These are phyloP conservation scores for Hybos culiciformis DNA, from an alignment of 2,888 invertebrate species.

Conservation along the genomic window DNA sequence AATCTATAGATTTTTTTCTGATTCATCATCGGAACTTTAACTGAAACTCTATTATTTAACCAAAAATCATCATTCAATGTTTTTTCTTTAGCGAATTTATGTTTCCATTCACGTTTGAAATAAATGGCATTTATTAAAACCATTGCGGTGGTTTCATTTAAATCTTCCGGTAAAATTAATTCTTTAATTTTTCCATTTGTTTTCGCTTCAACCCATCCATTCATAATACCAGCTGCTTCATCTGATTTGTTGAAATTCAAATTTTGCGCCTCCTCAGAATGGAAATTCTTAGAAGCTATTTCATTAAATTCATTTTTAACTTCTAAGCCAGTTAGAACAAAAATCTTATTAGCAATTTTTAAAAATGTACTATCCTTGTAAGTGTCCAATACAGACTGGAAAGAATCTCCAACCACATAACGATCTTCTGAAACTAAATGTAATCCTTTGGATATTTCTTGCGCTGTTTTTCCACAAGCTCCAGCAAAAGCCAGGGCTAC, in stretches of 20 bases:
- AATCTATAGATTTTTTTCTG: constrained; percentile 35
- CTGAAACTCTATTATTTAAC: constrained; percentile 36
- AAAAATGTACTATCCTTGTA: too few relatives aligned
- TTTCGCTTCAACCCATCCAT: constrained; percentile 59
- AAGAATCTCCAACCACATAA: too few relatives aligned
- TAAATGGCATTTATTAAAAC: constrained; percentile 69
- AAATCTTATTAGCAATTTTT: constrained; percentile 61
- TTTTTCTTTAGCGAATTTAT: constrained; percentile 41
- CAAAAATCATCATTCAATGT: constrained; percentile 54
- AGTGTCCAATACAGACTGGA: too few relatives aligned
- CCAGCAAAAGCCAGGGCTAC: too few relatives aligned
- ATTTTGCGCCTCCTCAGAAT: constrained; percentile 44
- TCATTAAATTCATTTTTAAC: constrained; percentile 40
- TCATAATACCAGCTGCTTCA: constrained; percentile 45
- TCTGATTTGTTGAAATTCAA: constrained; percentile 42
- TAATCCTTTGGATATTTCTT: too few relatives aligned
- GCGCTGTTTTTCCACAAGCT: too few relatives aligned
- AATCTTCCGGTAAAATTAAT: constrained; percentile 45
- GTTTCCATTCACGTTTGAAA: constrained; percentile 63
- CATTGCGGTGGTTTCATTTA: constrained; percentile 42
- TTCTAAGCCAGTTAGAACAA: constrained; percentile 40
- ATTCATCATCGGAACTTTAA: constrained; percentile 55
- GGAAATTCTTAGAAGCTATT: constrained; percentile 44
- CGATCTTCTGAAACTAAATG: too few relatives aligned
- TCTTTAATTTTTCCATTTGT: constrained; percentile 68